Base-by-base conservation (phyloP, 2,797 vertebrate genomes). In the Enteromius trimaculatus region DNA sequence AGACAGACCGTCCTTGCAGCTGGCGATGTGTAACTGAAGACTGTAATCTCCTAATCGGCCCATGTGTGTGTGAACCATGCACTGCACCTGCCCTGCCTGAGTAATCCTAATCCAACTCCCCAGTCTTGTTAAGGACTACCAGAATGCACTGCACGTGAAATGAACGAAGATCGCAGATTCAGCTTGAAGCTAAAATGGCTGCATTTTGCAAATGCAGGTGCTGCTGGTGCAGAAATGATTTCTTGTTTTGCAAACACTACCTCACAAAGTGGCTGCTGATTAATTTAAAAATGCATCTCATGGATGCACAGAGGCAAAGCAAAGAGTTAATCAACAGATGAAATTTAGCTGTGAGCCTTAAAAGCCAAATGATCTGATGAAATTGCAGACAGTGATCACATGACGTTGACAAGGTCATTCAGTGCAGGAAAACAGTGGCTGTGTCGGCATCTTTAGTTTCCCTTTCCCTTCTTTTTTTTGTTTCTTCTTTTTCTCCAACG, bases 31-130 rank as follows among this genome's bases (percentile, higher is more conserved):
- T 89, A 86, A 86, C 88, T 88, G 91, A 88, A 90, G 88, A 89
- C 87, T 70, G 70, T 94, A 94, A 95, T 93, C 94, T 92, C 82
- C 89, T 95, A 92, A 95, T 93, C 92, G 90, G 87, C 68, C 60
- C 65, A 31, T 82, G 53, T 79, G 66, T 81, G 49, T 68, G 74
- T 78, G 85, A 90, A 86, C 37, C 53, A 82, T 87, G 83, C 65
- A 7, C 88, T 87, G 86, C 75, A 92, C 87, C 88, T 71, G 84
- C 62, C 83, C 71, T 64, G 39, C 51, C 55, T 49, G 69, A 42
- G 79, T 90, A 88, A 91, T 84, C 84, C 88, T 89, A 89, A 90
- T 90, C 90, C 82, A 65, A 39, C 62, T 68, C 34, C 82, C 34
- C 47, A 87, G 90, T 90, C 72, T 82, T 77, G 84, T 82, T 82